Conservation (phyloP, 2,113 vertebrate species). For the Oryzias woworae region DNA sequence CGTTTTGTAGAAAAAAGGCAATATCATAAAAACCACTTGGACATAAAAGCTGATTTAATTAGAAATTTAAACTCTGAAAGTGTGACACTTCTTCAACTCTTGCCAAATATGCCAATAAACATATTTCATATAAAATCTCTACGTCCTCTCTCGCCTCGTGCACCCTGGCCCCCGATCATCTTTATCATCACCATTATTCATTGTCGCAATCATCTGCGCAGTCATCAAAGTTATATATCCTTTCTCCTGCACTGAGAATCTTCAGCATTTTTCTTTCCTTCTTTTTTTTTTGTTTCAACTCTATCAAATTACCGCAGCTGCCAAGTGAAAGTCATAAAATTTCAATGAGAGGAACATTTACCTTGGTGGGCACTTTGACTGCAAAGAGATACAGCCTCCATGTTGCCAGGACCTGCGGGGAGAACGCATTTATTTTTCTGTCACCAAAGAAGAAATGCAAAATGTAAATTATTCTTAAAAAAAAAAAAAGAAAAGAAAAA, state of each 20-base stretch:
- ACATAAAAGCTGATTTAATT: not conserved
- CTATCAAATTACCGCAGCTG: constrained; percentile 43
- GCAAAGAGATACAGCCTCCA: constrained; percentile 88
- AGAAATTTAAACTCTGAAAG: not conserved
- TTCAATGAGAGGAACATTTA: constrained; percentile 64
- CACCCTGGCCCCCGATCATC: constrained; percentile 13
- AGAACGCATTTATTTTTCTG: constrained; percentile 62
- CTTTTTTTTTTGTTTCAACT: constrained; percentile 10
- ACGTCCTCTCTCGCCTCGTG: constrained; percentile 1
- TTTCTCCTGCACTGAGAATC: constrained; percentile 25
- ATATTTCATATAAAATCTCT: constrained; percentile 18
- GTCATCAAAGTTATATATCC: constrained; percentile 26
- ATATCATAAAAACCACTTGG: not conserved
- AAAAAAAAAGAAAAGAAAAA: constrained; percentile 55
- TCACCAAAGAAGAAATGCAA: constrained; percentile 63
- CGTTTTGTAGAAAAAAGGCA: not conserved
- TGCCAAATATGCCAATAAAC: constrained; percentile 4
- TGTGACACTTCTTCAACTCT: not conserved
- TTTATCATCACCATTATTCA: constrained; percentile 14
- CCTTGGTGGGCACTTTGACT: constrained; percentile 88
- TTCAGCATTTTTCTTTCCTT: not conserved
- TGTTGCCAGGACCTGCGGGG: constrained; percentile 79
- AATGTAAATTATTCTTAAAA: constrained; percentile 51
- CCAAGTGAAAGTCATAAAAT: constrained; percentile 59
- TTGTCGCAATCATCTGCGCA: constrained; percentile 23